Conservation (phyloP, 1,140 invertebrate species). For the Philotrypesis tridentata region DNA sequence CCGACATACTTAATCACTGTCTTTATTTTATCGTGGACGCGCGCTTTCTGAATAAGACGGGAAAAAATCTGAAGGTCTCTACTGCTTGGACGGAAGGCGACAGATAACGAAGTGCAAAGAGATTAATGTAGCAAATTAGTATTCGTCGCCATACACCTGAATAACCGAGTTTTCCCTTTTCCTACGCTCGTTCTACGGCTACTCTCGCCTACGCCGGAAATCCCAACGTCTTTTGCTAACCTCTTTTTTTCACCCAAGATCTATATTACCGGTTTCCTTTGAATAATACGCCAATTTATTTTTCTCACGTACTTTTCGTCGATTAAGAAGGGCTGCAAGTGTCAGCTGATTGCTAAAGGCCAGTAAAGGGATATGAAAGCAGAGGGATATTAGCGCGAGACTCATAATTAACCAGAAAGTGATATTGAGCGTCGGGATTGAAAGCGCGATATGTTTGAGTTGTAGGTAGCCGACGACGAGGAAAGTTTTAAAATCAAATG, state of each 20-base stretch:
- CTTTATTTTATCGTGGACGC: neutral
- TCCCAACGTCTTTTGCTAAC: slow-evolving; percentile 36
- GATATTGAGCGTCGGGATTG: slow-evolving; percentile 17
- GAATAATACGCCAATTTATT: slow-evolving; percentile 58
- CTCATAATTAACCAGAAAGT: slow-evolving; percentile 2
- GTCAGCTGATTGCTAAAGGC: slow-evolving; percentile 25
- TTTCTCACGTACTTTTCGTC: slow-evolving; percentile 49
- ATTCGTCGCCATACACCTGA: slow-evolving; percentile 55
- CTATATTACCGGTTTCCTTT: slow-evolving; percentile 52
- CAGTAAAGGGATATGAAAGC: neutral
- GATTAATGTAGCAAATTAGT: slow-evolving; percentile 58
- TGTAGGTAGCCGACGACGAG: neutral
- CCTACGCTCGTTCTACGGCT: slow-evolving; percentile 19
- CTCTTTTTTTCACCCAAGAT: slow-evolving; percentile 50
- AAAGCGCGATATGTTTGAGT: slow-evolving; percentile 10
- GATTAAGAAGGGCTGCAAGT: slow-evolving; percentile 47
- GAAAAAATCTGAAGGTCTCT: slow-evolving; percentile 18
- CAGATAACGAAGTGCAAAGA: slow-evolving; percentile 49
- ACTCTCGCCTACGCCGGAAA: slow-evolving; percentile 15
- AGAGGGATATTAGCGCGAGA: slow-evolving; percentile 7
- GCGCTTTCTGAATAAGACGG: slow-evolving; percentile 1
- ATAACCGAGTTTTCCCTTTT: slow-evolving; percentile 51
- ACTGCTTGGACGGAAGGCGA: slow-evolving; percentile 17
- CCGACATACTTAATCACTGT: slow-evolving; percentile 40
- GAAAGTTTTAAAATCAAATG: slow-evolving; percentile 23